Evolutionary conservation across 2,113 vertebrate genomes (phyloP).

Genomic region (Agelaius phoeniceus): DNA sequence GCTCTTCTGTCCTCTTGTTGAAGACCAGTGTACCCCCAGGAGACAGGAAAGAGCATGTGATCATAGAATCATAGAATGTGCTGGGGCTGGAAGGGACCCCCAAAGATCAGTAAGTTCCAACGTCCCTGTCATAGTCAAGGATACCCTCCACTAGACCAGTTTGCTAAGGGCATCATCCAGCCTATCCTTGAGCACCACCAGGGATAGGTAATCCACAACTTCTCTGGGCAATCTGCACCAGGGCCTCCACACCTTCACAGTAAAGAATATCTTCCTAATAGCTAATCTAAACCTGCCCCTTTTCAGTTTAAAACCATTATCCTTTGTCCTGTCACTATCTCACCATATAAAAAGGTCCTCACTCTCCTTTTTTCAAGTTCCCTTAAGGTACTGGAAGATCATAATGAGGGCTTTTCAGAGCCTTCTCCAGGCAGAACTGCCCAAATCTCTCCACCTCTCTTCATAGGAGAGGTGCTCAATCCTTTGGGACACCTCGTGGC

Average conservation of each 20-base stretch:
- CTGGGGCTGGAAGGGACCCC: neutral
- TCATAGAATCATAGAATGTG: neutral
- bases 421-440: neutral
- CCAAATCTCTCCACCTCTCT: neutral
- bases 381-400: neutral
- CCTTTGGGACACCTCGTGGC: accelerated
- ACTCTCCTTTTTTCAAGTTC: neutral
- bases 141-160: neutral
- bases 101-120: neutral
- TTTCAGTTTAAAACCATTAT: neutral
- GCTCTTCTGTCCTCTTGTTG: neutral
- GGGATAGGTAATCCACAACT: too few species aligned
- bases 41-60: accelerated
- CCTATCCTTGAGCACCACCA: neutral
- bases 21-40: neutral
- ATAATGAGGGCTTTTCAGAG: neutral
- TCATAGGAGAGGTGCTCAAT: accelerated
- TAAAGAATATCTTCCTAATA: neutral
- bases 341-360: neutral
- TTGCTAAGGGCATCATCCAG: neutral
- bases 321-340: neutral
- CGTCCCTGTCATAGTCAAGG: neutral
- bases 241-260: accelerated
- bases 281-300: neutral
- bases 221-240: too few species aligned